Evolutionary conservation across 2,113 vertebrate species (phyloP), one percentile per base, ranked within the genome.

Genomic region (Bettongia penicillata): DNA sequence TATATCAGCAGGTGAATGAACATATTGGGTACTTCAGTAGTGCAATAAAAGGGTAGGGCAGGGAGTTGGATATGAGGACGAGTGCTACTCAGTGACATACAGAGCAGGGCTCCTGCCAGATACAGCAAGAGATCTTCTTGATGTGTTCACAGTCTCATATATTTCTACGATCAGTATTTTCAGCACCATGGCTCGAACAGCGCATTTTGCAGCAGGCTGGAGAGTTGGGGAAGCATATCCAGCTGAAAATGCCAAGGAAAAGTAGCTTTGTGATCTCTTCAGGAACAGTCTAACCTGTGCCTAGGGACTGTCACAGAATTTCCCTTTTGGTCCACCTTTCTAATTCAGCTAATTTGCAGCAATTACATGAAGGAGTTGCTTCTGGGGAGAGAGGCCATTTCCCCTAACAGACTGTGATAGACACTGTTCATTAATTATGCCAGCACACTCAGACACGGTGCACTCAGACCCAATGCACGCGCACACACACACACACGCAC

Each of bases 321-420:
- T 97, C 96, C 98, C 97, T 98, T 93, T 98, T 98, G 97, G 93
- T 96, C 96, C 97, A 94, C 97, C 95, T 98, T 98, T 97, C 97
- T 97, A 98, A 99, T 98, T 98, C 98, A 97, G 55, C 97, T 98
- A 98, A 98, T 98, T 98, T 99, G 97, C 95, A 95, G 97, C 98
- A 98, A 98, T 99, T 98, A 98, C 89, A 91, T 77, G 94, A 97
- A 98, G 97, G 96, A 98, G 97, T 98, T 89, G 93, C 97, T 98
- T 95, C 97, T 98, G 97, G 97, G 90, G 89, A 98, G 98, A 96
- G 96, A 98, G 52, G 61, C 92, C 89, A 91, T 96, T 48, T 94
- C 98, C 61, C 96, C 93, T 97, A 98, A 96, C 97, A 98, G 96
- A 96, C 95, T 96, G 94, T 93, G 93, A 95, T 97, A 96, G 94